These are phyloP conservation scores for Glaucidium brasilianum DNA, from an alignment of 2,113 vertebrate species.

Conservation along the genomic window DNA sequence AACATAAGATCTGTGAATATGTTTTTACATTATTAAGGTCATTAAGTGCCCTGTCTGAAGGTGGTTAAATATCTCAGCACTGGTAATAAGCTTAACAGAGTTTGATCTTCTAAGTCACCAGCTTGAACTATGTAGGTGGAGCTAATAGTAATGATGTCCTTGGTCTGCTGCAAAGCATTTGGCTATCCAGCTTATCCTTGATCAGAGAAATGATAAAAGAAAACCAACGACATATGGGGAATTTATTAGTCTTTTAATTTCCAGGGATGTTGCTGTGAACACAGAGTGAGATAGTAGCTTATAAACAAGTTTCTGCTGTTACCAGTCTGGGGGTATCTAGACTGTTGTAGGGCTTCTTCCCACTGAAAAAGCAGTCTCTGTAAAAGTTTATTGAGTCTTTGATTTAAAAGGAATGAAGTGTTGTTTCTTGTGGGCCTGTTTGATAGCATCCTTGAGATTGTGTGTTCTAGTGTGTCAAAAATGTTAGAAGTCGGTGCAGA, in stretches of 20 bases:
- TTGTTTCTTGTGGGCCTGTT: neutral
- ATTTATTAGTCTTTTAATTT: neutral
- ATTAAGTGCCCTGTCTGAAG: neutral
- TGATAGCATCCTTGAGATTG: neutral
- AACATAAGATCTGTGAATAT: neutral
- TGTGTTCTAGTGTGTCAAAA: neutral
- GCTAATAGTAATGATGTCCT: neutral
- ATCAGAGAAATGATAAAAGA: neutral
- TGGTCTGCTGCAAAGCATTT: neutral
- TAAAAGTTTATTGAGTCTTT: neutral
- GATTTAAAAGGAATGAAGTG: neutral
- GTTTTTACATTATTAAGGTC: neutral
- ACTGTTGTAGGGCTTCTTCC: neutral
- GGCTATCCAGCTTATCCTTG: neutral
- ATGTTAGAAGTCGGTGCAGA: neutral
- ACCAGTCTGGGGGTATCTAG: neutral
- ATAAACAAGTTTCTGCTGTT: neutral
- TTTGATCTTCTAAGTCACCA: neutral
- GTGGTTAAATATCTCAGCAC: neutral
- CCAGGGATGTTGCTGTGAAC: neutral
- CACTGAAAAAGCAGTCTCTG: fast-evolving
- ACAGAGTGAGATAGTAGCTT: neutral
- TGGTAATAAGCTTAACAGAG: neutral
- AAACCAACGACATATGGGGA: neutral
- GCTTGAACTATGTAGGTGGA: neutral